Evolutionary conservation across 2,797 vertebrate species (phyloP), one percentile per base, ranked within the genome.

Genomic region (Helicolenus hilgendorfi): DNA sequence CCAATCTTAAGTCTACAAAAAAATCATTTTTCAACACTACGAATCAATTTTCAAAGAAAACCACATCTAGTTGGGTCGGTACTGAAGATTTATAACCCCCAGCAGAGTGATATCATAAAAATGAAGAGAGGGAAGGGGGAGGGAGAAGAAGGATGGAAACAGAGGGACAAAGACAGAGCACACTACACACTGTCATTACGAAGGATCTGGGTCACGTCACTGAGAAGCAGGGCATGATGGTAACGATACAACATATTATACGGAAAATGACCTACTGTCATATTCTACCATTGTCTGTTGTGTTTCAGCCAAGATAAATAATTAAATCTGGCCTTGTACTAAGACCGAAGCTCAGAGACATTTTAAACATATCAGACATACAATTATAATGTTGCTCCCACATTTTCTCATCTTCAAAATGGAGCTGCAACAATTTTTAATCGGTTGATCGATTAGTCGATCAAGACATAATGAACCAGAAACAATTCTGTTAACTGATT

Each of bases 151-250:
- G 69, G 69, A 80, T 58, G 69, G 63, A 84, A 29, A 81, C 15
- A 45, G 38, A 87, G 65, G 24, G 49, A 83, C 71, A 29, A 67
- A 84, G 77, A 79, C 41, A 36, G 33, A 79, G 84, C 80, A 55
- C 62, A 83, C 65, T 20, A 27, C 67, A 86, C 69, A 45, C 62
- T 77, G 90, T 86, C 85, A 90, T 88, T 86, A 65, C 72, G 38
- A 87, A 92, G 88, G 90, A 96, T 95, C 89, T 95, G 87, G 96
- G 95, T 92, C 95, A 94, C 2, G 26, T 86, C 86, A 85, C 73
- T 79, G 72, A 92, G 85, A 93, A 85, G 77, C 69, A 58, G 71
- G 69, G 60, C 82, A 89, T 72, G 71, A 87, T 71, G 59, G 18
- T n/a, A 85, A 86, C 24, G 20, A 90, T 77, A 67, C 45, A 79